A percentile compares a stretch with the other conserved stretches of the same genome.
These are phyloP conservation scores for Gymnopithys bicolor DNA, from an alignment of 2,797 vertebrate genomes.

Conservation along the genomic window DNA sequence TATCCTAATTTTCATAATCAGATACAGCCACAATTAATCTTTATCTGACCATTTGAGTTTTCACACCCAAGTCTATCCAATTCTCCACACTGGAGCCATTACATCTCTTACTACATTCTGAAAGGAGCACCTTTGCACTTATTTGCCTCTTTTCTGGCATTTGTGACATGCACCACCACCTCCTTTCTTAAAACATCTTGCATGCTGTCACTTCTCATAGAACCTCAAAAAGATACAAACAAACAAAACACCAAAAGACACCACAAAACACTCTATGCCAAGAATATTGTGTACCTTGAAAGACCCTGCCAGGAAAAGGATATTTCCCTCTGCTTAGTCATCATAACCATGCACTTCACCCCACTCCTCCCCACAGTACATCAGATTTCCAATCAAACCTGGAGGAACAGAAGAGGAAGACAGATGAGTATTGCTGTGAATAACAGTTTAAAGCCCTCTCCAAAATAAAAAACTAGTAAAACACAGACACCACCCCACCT, in stretches of 20 bases:
- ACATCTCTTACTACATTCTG: neutral
- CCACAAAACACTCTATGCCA: neutral
- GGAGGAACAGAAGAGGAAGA: neutral
- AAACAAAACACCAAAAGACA: neutral
- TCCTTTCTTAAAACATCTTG: neutral
- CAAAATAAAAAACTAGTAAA: neutral
- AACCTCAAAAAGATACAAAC: neutral
- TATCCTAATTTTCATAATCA: neutral
- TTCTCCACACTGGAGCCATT: neutral
- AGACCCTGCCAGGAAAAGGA: neutral
- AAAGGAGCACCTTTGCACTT: neutral
- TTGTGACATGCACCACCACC: too few relatives aligned
- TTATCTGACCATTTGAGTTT: neutral
- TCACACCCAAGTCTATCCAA: neutral
- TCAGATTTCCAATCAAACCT: conserved; percentile 35
- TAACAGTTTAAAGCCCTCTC: neutral
- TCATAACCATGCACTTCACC: conserved; percentile 17
- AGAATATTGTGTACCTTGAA: conserved; percentile 17
- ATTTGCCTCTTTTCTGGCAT: neutral
- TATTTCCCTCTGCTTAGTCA: neutral
- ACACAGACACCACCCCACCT: neutral
- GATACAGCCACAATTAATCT: neutral
- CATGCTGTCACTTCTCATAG: neutral
- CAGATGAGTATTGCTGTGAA: conserved; percentile 20
- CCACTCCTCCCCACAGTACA: neutral